phyloP scores from a whole-genome alignment of 2,888 invertebrate species.

The Campaea margaritaria region DNA sequence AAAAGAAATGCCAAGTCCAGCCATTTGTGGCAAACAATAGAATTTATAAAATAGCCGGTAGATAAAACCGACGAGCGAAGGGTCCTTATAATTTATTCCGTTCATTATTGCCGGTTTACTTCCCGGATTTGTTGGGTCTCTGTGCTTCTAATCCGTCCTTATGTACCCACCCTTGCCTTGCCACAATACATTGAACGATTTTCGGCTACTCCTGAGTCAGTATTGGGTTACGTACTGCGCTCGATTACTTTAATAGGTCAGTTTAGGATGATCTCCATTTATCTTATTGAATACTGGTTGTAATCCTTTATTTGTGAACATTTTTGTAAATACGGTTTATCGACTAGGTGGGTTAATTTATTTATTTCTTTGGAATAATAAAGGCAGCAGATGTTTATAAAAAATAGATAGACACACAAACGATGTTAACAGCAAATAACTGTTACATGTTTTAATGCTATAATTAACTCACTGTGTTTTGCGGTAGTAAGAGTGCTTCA shows the following conservation, averaged over 20 bases:
- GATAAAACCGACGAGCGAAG: constrained; percentile 17
- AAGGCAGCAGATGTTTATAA: too few relatives aligned
- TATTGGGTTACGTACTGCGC: constrained; percentile 3
- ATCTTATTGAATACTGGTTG: neutral
- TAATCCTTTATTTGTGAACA: neutral
- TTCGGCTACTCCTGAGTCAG: neutral
- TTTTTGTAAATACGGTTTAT: too few relatives aligned
- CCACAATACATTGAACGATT: constrained; percentile 25
- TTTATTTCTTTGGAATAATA: too few relatives aligned
- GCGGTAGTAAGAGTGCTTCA: too few relatives aligned
- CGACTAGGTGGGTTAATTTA: too few relatives aligned
- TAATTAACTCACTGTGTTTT: too few relatives aligned
- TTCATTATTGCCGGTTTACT: constrained; percentile 53
- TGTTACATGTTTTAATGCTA: too few relatives aligned
- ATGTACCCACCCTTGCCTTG: constrained; percentile 25
- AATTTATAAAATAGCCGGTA: constrained; percentile 13
- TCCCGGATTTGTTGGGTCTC: constrained; percentile 42
- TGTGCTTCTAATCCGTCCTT: constrained; percentile 33
- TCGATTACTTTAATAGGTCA: constrained; percentile 7
- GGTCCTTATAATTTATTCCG: constrained; percentile 52
- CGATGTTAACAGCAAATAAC: too few relatives aligned
- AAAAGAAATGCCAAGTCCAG: neutral
- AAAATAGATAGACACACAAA: too few relatives aligned
- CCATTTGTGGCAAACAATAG: neutral
- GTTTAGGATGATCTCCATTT: constrained; percentile 10